These are phyloP conservation scores for Cyclargus thomasi DNA, from an alignment of 1,140 invertebrate genomes.

Conservation along the genomic window DNA sequence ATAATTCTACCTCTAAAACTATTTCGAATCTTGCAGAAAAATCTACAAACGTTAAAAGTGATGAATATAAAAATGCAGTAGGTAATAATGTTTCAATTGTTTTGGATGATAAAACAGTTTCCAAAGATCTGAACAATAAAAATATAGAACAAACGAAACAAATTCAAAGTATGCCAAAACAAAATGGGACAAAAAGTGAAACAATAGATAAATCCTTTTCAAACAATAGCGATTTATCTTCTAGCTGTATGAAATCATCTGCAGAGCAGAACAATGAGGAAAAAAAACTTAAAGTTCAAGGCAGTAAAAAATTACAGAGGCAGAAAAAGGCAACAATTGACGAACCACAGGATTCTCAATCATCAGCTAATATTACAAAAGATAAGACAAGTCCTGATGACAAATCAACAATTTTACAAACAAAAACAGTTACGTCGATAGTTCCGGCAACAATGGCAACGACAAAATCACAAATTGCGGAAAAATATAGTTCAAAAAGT, in stretches of 20 bases:
- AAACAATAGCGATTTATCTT: not conserved
- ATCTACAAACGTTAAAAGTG: not conserved
- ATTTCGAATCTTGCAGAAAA: slow-evolving; percentile 7
- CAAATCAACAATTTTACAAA: not conserved
- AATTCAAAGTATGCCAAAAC: not conserved
- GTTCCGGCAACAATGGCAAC: not conserved
- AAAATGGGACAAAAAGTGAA: not conserved
- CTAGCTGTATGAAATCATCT: not conserved
- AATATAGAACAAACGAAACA: slow-evolving; percentile 11
- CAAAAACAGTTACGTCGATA: not conserved
- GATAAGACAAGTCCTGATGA: slow-evolving; percentile 16
- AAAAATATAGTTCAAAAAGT: not conserved
- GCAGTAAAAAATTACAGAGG: slow-evolving; percentile 44
- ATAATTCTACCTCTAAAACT: slow-evolving; percentile 13
- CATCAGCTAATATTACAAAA: slow-evolving; percentile 9
- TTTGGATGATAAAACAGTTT: not conserved
- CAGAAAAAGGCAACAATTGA: slow-evolving; percentile 43
- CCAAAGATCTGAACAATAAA: not conserved
- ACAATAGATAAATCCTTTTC: not conserved
- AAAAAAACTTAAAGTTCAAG: slow-evolving; percentile 14
- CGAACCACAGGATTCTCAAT: slow-evolving; percentile 24
- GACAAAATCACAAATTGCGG: not conserved
- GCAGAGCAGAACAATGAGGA: slow-evolving; percentile 4
- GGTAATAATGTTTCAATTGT: not conserved
- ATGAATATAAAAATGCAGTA: not conserved